Conservation (phyloP, 2,888 invertebrate genomes). For the Drosophila pegasa region DNA sequence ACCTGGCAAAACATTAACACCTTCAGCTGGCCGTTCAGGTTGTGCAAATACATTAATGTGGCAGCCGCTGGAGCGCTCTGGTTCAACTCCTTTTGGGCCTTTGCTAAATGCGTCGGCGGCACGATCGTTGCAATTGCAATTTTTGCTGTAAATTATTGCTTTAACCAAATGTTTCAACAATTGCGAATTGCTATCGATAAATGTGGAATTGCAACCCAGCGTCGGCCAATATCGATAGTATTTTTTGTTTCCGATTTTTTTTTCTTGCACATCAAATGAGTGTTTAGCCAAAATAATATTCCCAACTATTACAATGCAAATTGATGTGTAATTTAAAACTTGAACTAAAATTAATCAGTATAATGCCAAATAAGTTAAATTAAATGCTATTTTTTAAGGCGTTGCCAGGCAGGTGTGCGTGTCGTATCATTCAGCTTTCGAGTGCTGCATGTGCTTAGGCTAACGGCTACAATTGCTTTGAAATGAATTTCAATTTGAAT, state of each 20-base stretch:
- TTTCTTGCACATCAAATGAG: no score
- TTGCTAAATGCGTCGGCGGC: conserved; percentile 27
- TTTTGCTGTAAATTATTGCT: conserved; percentile 50
- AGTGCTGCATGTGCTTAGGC: background rate
- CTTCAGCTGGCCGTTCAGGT: conserved; percentile 24
- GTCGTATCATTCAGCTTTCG: conserved; percentile 10
- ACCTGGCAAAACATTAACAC: conserved; percentile 61
- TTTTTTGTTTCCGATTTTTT: no score
- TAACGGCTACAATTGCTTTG: conserved; percentile 12
- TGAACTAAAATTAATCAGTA: background rate
- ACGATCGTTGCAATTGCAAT: conserved; percentile 29
- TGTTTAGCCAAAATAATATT: background rate
- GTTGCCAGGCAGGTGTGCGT: background rate
- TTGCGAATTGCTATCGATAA: conserved; percentile 38
- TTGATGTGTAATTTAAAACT: background rate
- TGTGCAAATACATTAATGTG: conserved; percentile 21
- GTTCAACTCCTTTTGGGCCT: background rate
- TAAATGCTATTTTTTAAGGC: background rate
- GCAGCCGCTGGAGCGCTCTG: conserved; percentile 4
- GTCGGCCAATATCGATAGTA: conserved; percentile 26
- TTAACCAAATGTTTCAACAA: conserved; percentile 48
- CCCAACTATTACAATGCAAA: background rate
- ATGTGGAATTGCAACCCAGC: conserved; percentile 19
- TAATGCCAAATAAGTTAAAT: background rate
- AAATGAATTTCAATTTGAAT: conserved; percentile 2